Base-by-base conservation (phyloP, 2,113 vertebrate species). In the Callaeas wilsoni region DNA sequence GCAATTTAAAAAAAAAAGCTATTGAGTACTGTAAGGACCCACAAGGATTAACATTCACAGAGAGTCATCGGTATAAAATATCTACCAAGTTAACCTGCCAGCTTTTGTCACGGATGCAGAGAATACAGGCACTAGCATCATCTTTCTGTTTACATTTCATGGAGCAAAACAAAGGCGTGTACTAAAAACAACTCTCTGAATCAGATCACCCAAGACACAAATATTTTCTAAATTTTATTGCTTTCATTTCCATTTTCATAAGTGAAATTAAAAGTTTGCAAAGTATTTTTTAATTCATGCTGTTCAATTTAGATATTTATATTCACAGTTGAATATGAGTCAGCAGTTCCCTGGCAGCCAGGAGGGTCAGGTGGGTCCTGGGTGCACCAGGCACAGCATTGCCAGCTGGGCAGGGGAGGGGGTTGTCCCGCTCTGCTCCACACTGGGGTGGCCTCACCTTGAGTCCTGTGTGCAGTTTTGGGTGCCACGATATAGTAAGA, bases 351-450 rank as follows among this genome's bases (percentile, higher is more conserved):
- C 55, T 47, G 70, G 41, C 47, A 69, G 47, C 49, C 35, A 69
- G 70, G 5, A 69, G 32, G 12, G 47, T 15, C 41, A 35, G 0
- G 0, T 1, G 0, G 62, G 20, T 16, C 78, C 47, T 27, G 41
- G 26, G 17, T 0, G 4, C 30, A 35, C 35, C 41, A 47, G 55
- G n/a, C 25, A 15, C 55, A 69, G 69, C 53, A n/a, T 15, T 0
- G 0, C 46, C 53, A 68, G 53, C n/a, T 0, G 0, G n/a, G 15
- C 12, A 12, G 47, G 10, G 47, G 35, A 49, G 41, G 37, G 16
- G 10, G 69, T 33, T 69, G 79, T 69, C 32, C 70, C 0, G 2
- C 55, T 55, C 16, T 67, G 44, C 44, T 67, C 62, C 76, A 53
- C 1, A 0, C 37, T 44, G 60, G 19, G 8, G 37, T 3, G 1